These are phyloP conservation scores for Linnaemya vulpina DNA, from an alignment of 2,888 invertebrate genomes.

Conservation along the genomic window DNA sequence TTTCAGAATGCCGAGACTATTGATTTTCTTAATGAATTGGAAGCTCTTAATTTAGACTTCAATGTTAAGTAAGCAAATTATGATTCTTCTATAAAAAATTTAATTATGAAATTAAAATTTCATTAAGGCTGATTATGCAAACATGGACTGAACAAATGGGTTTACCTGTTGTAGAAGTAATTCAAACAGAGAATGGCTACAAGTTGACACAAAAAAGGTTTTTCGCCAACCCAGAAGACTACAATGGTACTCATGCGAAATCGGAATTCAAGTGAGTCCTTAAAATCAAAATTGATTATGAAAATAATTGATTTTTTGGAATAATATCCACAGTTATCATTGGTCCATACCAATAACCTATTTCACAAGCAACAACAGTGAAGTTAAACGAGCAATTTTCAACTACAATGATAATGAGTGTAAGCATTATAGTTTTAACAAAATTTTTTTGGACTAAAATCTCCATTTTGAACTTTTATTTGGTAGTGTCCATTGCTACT, in stretches of 20 bases:
- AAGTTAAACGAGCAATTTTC: conserved; percentile 81
- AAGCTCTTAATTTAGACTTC: conserved; percentile 84
- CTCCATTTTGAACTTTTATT: background rate
- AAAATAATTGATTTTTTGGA: background rate
- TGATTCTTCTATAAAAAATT: background rate
- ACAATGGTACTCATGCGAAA: conserved; percentile 83
- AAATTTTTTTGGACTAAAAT: background rate
- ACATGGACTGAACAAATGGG: conserved; percentile 97
- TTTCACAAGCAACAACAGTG: conserved; percentile 84
- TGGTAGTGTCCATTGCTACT: conserved; percentile 83
- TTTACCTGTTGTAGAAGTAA: conserved; percentile 89
- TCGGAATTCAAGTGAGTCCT: conserved; percentile 84
- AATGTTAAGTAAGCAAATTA: conserved; percentile 82
- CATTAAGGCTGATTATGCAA: conserved; percentile 87
- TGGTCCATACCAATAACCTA: conserved; percentile 95
- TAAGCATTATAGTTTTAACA: conserved; percentile 52
- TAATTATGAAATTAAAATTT: conserved; percentile 6
- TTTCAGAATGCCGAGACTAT: conserved; percentile 91
- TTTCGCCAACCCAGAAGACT: conserved; percentile 87
- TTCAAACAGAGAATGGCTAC: conserved; percentile 83
- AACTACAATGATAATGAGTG: conserved; percentile 80
- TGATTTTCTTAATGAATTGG: conserved; percentile 86
- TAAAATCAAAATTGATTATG: background rate
- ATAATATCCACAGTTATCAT: conserved; percentile 85
- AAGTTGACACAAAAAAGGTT: conserved; percentile 90